A percentile compares a stretch with the other conserved stretches of the same genome.
Conservation (phyloP, 2,797 vertebrate genomes). For the Enteromius paludinosus region DNA sequence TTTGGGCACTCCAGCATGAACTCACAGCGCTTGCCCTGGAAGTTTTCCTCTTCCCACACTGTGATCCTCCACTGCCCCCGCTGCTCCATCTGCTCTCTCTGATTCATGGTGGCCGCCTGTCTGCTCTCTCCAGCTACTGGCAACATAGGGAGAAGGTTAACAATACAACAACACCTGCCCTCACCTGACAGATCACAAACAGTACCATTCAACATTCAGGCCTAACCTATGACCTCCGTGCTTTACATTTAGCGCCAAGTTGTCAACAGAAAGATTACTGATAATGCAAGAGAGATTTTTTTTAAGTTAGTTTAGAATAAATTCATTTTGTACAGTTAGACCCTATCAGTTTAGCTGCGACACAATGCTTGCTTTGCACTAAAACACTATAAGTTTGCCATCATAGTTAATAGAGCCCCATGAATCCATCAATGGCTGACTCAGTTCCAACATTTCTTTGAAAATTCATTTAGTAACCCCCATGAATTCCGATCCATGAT, state of each 20-base stretch:
- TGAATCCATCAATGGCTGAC: constrained; percentile 34
- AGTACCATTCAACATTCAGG: background rate
- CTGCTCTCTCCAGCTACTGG: constrained; percentile 63
- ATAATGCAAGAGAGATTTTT: background rate
- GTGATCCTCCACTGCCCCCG: constrained; percentile 91
- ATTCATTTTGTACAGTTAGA: background rate
- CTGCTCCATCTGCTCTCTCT: constrained; percentile 87
- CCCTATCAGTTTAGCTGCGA: background rate
- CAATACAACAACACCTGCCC: constrained; percentile 23
- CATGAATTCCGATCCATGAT: constrained; percentile 9
- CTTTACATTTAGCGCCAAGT: background rate
- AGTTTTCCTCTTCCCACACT: constrained; percentile 94
- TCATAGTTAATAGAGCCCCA: background rate
- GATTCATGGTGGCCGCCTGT: constrained; percentile 82
- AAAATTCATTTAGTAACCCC: background rate
- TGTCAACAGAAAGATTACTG: background rate
- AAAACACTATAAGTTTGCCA: background rate
- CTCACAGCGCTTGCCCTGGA: constrained; percentile 93
- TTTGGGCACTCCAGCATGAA: constrained; percentile 93
- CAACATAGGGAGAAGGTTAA: constrained; percentile 14
- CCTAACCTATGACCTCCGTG: constrained; percentile 3
- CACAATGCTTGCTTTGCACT: background rate
- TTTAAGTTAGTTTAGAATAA: background rate
- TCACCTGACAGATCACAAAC: constrained; percentile 7
- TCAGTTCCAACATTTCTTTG: background rate